Evolutionary conservation across 2,113 vertebrate genomes (phyloP).

Genomic region (Sphyrna mokarran): DNA sequence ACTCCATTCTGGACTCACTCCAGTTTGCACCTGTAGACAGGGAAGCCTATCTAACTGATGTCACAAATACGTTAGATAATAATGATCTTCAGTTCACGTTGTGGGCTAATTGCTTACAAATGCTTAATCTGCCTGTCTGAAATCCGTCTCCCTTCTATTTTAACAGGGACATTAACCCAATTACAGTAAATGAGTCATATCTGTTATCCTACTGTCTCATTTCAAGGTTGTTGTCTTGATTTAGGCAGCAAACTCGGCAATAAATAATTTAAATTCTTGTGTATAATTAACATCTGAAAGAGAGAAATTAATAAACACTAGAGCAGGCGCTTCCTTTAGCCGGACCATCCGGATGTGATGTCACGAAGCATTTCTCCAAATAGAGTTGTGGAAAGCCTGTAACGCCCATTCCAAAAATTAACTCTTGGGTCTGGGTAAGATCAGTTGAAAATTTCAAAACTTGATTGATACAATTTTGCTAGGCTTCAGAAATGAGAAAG

Average conservation of each 20-base stretch:
- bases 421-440: no score
- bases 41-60: neutral
- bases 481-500: neutral
- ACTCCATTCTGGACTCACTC: neutral
- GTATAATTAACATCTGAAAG: conserved; percentile 11
- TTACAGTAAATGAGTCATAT: conserved; percentile 14
- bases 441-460: neutral
- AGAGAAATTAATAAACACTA: neutral
- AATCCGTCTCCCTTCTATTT: neutral
- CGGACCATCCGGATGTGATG: neutral
- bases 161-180: neutral
- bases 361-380: neutral
- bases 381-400: neutral
- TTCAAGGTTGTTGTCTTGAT: neutral
- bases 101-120: neutral
- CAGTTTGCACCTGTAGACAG: neutral
- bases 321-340: neutral
- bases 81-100: neutral
- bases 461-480: neutral
- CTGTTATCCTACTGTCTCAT: neutral
- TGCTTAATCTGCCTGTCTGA: neutral
- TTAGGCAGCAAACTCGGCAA: neutral
- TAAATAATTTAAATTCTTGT: neutral
- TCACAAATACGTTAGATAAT: conserved; percentile 1
- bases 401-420: no score